Base-by-base conservation (phyloP, 2,113 vertebrate genomes). In the Hippocampus mohnikei region DNA sequence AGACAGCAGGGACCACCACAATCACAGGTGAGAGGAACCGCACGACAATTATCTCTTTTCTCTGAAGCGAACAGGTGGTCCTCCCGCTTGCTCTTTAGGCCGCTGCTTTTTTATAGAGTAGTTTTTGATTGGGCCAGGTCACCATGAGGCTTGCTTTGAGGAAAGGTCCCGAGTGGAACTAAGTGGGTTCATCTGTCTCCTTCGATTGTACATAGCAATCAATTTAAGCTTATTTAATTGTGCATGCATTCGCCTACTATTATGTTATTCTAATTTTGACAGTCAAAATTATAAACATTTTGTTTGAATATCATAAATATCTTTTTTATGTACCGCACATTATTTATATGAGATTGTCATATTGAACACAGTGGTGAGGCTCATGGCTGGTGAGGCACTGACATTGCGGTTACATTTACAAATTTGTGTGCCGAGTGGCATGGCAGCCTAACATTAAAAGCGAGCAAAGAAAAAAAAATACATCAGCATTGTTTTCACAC, bases 1-100 rank as follows among this genome's bases (percentile, higher is more conserved):
- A 98, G 93, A 94, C 96, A 74, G 91, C 94, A 1, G 94, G 95
- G 83, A 92, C 95, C 72, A 95, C 95, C 79, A 94, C 96, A 66
- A 94, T 99, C 92, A 94, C 97, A 96, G 96, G 97, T 99, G 92
- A 94, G 82, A 61, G 60, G n/a, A 71, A 66, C 80, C 20, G 1
- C 20, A 6, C 69, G 27, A 56, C 73, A 69, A 84, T 88, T 77
- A 83, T 77, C 58, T 76, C 46, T 60, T 75, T 71, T 85, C 79
- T 82, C 50, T 41, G n/a, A 55, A 59, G 74, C 2, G 13, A 68
- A 76, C 77, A 71, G 67, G 68, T 9, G 1, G 64, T 74, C 66
- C 70, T 58, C 48, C 59, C 73, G 69, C 61, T 70, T 64, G 71
- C 70, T 77, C 62, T 69, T 75, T 58, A 37, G 64, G 56, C 71